A percentile compares a stretch with the other conserved stretches of the same genome.
Conservation (phyloP, 2,113 vertebrate species). For the Otocyon megalotis region DNA sequence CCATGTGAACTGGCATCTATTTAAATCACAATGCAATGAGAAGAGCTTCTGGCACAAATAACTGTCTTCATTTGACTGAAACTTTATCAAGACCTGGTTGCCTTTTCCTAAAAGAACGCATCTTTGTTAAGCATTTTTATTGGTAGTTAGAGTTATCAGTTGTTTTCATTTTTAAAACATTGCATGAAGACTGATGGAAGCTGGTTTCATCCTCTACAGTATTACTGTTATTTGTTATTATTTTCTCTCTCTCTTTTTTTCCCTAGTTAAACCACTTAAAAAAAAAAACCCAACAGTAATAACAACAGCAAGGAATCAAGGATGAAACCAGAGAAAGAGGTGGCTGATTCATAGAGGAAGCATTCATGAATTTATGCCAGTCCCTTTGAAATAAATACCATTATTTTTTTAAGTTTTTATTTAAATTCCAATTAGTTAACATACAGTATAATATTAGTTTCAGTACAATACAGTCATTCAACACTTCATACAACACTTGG, state of each 20-base stretch:
- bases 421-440: background rate
- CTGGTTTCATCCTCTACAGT: background rate
- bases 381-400: background rate
- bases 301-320: background rate
- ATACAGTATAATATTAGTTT: background rate
- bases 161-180: conserved; percentile 35
- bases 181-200: background rate
- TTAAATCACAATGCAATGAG: background rate
- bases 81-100: background rate
- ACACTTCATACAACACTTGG: background rate
- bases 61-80: background rate
- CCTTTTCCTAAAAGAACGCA: background rate
- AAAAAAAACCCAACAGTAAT: background rate
- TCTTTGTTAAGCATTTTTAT: background rate
- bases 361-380: background rate
- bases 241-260: background rate
- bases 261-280: background rate
- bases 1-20: background rate
- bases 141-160: background rate
- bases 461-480: background rate
- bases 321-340: background rate
- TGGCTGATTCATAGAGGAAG: background rate
- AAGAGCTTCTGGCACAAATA: background rate
- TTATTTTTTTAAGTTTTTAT: background rate
- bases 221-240: background rate